A percentile compares a stretch with the other conserved stretches of the same genome.
phyloP scores from a whole-genome alignment of 92 coral and sea anemone species.

The Blastomussa wellsi region DNA sequence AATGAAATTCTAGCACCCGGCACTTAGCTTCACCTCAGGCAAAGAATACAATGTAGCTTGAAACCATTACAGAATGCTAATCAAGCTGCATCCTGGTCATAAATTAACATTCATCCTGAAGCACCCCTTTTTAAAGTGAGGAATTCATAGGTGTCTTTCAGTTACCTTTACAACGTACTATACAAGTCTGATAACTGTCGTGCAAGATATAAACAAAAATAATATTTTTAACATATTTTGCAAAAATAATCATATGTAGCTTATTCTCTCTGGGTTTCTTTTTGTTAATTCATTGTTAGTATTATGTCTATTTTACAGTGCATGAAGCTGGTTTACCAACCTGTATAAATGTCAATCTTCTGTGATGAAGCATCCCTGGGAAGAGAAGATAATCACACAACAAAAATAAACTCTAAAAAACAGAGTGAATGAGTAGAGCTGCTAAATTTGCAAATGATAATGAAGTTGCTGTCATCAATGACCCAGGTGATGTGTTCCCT shows the following conservation, averaged over 20 bases:
- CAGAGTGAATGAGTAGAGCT: not conserved
- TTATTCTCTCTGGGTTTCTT: not conserved
- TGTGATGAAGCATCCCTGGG: conserved; percentile 93
- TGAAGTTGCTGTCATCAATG: not conserved
- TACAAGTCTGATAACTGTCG: not conserved
- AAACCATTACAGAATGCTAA: no score
- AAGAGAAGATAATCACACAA: conserved; percentile 28
- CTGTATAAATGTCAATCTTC: conserved; percentile 91
- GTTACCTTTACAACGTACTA: not conserved
- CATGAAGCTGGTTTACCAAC: conserved; percentile 64
- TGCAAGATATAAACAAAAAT: not conserved
- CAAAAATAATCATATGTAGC: not conserved
- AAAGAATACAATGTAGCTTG: not conserved
- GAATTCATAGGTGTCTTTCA: not conserved
- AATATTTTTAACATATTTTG: not conserved
- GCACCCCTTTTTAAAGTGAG: no score
- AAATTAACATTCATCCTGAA: not conserved
- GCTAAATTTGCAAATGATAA: not conserved
- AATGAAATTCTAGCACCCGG: not conserved
- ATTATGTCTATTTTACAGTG: not conserved
- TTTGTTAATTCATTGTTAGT: not conserved
- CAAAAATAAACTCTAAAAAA: conserved; percentile 1
- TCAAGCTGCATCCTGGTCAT: not conserved
- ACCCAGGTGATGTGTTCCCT: conserved; percentile 1
- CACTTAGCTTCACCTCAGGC: not conserved